Evolutionary conservation across 1,140 invertebrate species (phyloP), one percentile per base, ranked within the genome.

Genomic region (Drosophila virilis): DNA sequence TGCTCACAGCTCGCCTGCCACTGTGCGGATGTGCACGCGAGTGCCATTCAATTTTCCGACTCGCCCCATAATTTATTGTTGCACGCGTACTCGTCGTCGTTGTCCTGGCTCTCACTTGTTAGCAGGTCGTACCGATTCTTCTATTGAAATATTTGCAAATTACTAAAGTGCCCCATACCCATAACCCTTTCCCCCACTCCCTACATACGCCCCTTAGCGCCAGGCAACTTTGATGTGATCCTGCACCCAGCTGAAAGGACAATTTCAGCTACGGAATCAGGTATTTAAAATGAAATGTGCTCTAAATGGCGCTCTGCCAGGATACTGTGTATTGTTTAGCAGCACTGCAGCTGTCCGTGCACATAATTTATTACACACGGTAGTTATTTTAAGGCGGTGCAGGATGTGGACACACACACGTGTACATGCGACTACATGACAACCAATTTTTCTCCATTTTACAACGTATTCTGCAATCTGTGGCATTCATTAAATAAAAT

Each of bases 71-170:
- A 89, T 85, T 85, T 85, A 85, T 85, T 86, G 82, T 85, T 86
- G 78, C 58, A 77, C 48, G 66, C 22, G 22, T 28, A 28, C 22
- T 5, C 22, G 22, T 28, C 22, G 22, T 28, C 54, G 64, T 67
- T 55, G 69, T 45, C 52, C 58, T 12, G 62, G 58, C 58, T 77
- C 80, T 76, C 72, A 60, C 71, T 64, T 72, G 67, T 78, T 76
- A 67, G 50, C 69, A 60, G 57, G 46, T 38, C 60, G 8, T 37
- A 43, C 57, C 54, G 51, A 69, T 80, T 71, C 43, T 68, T 80
- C 85, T 74, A 90, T 89, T 89, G 84, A 89, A 90, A 89, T 89
- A 89, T 89, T 89, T 80, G 80, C 85, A 89, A 89, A 89, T 89
- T 89, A 90, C 84, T 78, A 43, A 59, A 66, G 75, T 71, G 32